Conservation (phyloP, 2,888 invertebrate species). For the Hirtodrosophila histrioides region DNA sequence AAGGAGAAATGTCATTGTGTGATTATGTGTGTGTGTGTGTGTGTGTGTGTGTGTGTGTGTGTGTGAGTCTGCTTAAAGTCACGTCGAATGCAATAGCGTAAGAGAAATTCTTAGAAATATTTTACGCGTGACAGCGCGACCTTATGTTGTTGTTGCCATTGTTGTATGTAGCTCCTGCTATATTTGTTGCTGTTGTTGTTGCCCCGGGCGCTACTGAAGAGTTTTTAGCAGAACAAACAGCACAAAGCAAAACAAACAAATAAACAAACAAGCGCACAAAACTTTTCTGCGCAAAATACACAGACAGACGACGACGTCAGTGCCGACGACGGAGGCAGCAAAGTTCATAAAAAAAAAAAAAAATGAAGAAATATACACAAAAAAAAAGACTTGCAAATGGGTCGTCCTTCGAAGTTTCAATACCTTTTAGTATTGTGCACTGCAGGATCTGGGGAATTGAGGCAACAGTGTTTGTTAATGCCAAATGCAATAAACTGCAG, state of each 20-base stretch:
- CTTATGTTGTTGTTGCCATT: constrained; percentile 48
- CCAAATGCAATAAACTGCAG: constrained; percentile 27
- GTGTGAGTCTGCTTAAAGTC: constrained; percentile 54
- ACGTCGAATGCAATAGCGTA: constrained; percentile 65
- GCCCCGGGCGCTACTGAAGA: constrained; percentile 66
- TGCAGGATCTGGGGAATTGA: constrained; percentile 5
- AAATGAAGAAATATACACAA: background rate
- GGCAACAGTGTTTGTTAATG: constrained; percentile 31
- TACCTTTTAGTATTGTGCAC: constrained; percentile 36
- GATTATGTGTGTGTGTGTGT: constrained; percentile 2
- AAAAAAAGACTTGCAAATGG: constrained; percentile 34
- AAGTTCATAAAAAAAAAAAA: constrained; percentile 39
- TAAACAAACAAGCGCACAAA: constrained; percentile 65
- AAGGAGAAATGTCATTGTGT: constrained; percentile 22
- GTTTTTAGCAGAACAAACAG: constrained; percentile 67
- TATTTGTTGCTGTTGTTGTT: constrained; percentile 24
- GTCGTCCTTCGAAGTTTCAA: constrained; percentile 67
- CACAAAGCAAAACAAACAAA: constrained; percentile 63
- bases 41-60: constrained; percentile 5
- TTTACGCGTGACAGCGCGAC: constrained; percentile 71
- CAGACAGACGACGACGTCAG: constrained; percentile 32
- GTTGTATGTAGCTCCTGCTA: constrained; percentile 21
- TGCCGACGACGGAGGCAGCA: constrained; percentile 23
- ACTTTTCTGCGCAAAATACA: constrained; percentile 59
- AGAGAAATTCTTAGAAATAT: constrained; percentile 68